Base-by-base conservation (phyloP, 2,797 vertebrate genomes). In the Chloroceryle amazona region DNA sequence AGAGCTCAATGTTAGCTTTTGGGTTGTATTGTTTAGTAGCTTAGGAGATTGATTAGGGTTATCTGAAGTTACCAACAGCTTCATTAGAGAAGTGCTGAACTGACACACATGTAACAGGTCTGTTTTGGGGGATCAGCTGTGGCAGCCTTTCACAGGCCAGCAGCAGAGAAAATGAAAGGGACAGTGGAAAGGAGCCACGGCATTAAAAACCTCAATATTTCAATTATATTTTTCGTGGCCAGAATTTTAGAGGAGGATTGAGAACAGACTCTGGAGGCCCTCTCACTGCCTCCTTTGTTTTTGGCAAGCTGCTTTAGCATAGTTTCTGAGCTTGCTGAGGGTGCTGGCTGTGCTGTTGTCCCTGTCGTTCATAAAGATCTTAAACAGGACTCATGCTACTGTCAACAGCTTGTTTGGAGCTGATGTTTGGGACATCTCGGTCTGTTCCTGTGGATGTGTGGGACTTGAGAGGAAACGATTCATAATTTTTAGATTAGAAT, bases 391-490 rank as follows among this genome's bases (percentile, higher is more conserved):
- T 55, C 74, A 67, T 72, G 54, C 55, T 86, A 3, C 80, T 78
- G 88, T 81, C 88, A 80, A 13, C 88, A 95, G 44, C 75, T 49
- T 49, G 83, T 74, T 78, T 65, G 87, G 87, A 93, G 85, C 85
- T 83, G 54, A 33, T 86, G 81, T 52, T 12, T 92, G 67, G 65
- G 78, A 80, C 39, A 42, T 75, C 62, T 70, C 67, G 33, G 61
- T 68, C 74, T 91, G 63, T 93, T 88, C 67, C 73, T 75, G 28
- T 46, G 54, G 12, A 18, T 49, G 13, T 61, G 60, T 54, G 87
- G 33, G 20, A 41, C 35, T 75, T 63, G 2, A 41, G 15, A 80
- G 47, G 71, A 87, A 55, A 42, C 76, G 9, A 31, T 42, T 82
- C 42, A 21, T 31, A 8, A 3, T 89, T 95, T 83, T 25, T 71